Base-by-base conservation (phyloP, 2,888 invertebrate species). In the Cheilosia soror region DNA sequence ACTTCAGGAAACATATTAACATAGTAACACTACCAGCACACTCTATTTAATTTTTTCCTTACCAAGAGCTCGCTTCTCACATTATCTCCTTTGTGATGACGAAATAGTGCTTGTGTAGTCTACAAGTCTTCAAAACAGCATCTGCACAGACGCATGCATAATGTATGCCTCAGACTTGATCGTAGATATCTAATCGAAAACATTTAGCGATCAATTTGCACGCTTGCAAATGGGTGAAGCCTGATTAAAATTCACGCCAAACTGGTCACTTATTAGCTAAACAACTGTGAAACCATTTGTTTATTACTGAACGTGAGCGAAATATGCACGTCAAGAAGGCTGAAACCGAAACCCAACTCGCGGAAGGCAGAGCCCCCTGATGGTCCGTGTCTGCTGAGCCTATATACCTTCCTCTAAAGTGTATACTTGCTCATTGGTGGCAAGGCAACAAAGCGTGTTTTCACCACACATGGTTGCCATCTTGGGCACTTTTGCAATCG, bases 231-330 rank as follows among this genome's bases (percentile, higher is more conserved):
- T 77, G 73, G 81, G 80, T 71, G 78, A 81, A 82, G 82, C 73
- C 87, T 87, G 77, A 87, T 88, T 88, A 76, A 87, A 88, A 88
- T 88, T 87, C 87, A 88, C 77, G 77, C 87, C 82, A 72, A 87
- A 86, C 86, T 72, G 86, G 82, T 80, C 84, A 87, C 81, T 87
- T 82, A 77, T 87, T 85, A 87, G 78, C 87, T 87, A 84, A 88
- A 87, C 87, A 87, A 88, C 87, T 88, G 86, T 87, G 87, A 87
- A 84, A 87, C 87, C 87, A 88, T 88, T 88, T 87, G 88, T 88
- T 87, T 88, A 88, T 87, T 69, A 63, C 58, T 77, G 82, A 82
- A 88, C 88, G 87, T 87, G 87, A 87, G 87, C 84, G 77, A 85
- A 87, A 88, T 37, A 37, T 88, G 66, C 79, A 53, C 83, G 68